Evolutionary conservation across 2,113 vertebrate genomes (phyloP).

Genomic region (Pica pica): DNA sequence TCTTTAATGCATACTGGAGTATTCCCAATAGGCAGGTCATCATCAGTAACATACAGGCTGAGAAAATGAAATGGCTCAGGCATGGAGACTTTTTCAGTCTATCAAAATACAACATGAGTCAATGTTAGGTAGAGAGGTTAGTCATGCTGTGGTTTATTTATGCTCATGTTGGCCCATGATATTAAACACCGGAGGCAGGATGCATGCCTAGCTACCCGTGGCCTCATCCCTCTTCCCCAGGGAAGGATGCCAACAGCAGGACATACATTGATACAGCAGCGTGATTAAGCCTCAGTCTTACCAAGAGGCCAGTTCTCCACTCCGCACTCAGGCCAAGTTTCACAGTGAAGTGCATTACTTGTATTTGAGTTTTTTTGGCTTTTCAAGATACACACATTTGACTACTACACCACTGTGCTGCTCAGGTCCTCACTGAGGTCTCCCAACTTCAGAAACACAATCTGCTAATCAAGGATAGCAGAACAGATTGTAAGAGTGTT

Average conservation of each 20-base stretch:
- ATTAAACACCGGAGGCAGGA: not conserved
- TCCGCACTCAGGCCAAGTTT: not conserved
- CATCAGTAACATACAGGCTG: not conserved
- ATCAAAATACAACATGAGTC: not conserved
- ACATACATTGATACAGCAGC: fast-evolving
- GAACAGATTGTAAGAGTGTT: not conserved
- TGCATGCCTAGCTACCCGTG: not conserved
- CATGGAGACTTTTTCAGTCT: not conserved
- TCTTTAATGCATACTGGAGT: not conserved
- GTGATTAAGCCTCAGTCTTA: not conserved
- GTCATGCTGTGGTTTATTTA: constrained; percentile 28
- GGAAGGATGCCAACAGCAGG: not conserved
- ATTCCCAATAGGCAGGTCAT: not conserved
- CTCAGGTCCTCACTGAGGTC: not conserved
- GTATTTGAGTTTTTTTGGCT: not conserved
- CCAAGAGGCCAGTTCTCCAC: not conserved
- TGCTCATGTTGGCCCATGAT: not conserved
- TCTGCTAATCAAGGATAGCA: not conserved
- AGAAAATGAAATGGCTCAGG: not conserved
- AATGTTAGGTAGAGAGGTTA: not conserved
- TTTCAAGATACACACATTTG: not conserved
- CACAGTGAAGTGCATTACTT: not conserved
- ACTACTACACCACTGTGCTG: fast-evolving
- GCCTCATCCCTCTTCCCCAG: not conserved
- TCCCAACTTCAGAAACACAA: not conserved